Base-by-base conservation (phyloP, 2,797 vertebrate species). In the Catamblyrhynchus diadema region DNA sequence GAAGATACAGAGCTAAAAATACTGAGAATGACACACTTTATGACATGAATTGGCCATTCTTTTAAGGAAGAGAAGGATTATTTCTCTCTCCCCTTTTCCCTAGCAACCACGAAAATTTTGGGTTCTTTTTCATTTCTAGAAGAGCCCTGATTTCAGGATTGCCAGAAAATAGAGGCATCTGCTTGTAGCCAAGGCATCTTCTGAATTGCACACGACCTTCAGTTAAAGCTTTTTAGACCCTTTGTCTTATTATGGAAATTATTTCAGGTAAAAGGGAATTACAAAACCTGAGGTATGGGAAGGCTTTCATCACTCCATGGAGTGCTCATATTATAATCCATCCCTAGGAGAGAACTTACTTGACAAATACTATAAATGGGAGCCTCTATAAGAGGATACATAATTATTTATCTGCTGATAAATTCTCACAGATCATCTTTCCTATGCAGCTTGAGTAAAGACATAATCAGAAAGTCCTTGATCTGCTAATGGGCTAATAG, bases 351-450 rank as follows among this genome's bases (percentile, higher is more conserved):
- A 91, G 24, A 94, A 77, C 30, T 90, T 81, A 28, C 54, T 85
- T 86, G 53, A 61, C 39, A 94, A 95, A 92, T 54, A 66, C 79
- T 79, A 56, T 72, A 88, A 87, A 78, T 78, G 67, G 44, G 12
- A 91, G 17, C 32, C 69, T 66, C 65, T 57, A 22, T 65, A 81
- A 90, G 59, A 93, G 54, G 75, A 77, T 54, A 85, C 91, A 90
- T 85, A 91, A 91, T 85, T 87, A 82, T 71, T 92, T 73, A 78
- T 79, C 81, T 79, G 44, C 57, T 86, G 72, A 87, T 90, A 74
- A 95, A 88, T 91, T 91, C 74, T 93, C 74, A 78, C 75, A 85
- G 69, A 94, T 53, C 59, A 47, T 75, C 72, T 70, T 94, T 86
- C 65, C 67, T 78, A 27, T 47, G 39, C 53, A 94, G 69, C 42